These are phyloP conservation scores for Jaculus jaculus DNA, from an alignment of 2,113 vertebrate species.

Conservation along the genomic window DNA sequence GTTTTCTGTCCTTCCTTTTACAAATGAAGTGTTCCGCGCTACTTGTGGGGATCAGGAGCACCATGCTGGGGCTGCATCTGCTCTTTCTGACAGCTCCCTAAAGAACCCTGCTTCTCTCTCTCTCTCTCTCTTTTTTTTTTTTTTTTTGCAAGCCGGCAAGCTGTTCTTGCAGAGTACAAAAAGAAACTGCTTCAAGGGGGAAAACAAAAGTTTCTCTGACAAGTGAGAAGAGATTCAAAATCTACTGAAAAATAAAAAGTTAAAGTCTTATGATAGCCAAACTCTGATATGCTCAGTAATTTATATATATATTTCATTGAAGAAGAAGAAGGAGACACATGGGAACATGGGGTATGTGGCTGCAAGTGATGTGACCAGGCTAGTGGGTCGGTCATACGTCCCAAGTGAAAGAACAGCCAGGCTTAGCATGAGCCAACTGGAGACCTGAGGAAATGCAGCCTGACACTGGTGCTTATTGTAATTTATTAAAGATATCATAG, in stretches of 20 bases:
- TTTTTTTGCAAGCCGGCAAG: conserved; percentile 74
- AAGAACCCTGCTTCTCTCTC: conserved; percentile 61
- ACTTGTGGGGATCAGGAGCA: conserved; percentile 59
- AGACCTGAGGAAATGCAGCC: background rate
- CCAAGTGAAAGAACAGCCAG: background rate
- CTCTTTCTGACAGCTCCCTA: conserved; percentile 75
- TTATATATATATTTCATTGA: no score
- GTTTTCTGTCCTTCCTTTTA: conserved; percentile 63
- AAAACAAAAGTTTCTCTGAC: conserved; percentile 53
- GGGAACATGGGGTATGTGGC: background rate
- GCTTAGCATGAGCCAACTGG: rapidly evolving
- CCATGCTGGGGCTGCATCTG: conserved; percentile 79
- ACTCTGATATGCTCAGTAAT: background rate
- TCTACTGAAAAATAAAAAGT: conserved; percentile 32
- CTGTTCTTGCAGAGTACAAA: conserved; percentile 74
- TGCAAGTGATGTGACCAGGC: background rate
- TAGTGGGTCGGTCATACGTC: background rate
- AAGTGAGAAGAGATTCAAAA: conserved; percentile 61
- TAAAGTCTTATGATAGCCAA: conserved; percentile 10
- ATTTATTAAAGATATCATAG: background rate
- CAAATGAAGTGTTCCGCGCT: conserved; percentile 66
- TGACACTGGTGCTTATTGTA: rapidly evolving
- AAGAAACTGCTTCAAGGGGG: conserved; percentile 58
- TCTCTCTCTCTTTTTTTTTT: conserved; percentile 54
- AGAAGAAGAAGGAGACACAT: background rate